These are phyloP conservation scores for Australoheros scitulus DNA, from an alignment of 2,113 vertebrate species.

Conservation along the genomic window DNA sequence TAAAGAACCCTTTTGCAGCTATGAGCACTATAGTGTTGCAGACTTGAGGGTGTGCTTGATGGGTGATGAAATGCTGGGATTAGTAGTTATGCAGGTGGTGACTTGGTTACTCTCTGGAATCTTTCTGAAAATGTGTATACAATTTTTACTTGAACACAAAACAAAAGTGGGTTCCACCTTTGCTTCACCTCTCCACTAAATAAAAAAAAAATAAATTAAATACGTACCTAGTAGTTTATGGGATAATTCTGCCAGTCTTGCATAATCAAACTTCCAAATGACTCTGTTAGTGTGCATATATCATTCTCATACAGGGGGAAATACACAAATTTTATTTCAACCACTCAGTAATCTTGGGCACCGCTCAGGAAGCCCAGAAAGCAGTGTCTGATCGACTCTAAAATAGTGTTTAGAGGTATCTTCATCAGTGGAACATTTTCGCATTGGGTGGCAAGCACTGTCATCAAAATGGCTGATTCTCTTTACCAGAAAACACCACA, in stretches of 20 bases:
- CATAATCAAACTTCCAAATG: background rate
- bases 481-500: no score
- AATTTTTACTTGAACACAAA: no score
- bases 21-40: background rate
- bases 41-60: background rate
- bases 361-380: background rate
- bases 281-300: background rate
- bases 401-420: background rate
- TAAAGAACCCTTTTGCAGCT: background rate
- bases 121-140: background rate
- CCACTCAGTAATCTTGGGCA: background rate
- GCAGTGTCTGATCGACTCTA: background rate
- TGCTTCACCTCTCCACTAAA: background rate
- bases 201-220: background rate
- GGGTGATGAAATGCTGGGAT: background rate
- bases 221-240: background rate
- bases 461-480: no score
- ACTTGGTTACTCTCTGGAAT: background rate
- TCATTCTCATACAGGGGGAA: background rate
- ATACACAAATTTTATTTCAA: background rate
- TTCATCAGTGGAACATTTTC: background rate
- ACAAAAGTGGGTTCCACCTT: background rate
- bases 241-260: background rate
- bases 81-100: background rate
- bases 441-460: no score